Evolutionary conservation across 1,140 invertebrate genomes (phyloP).

Genomic region (Adelges cooleyi): DNA sequence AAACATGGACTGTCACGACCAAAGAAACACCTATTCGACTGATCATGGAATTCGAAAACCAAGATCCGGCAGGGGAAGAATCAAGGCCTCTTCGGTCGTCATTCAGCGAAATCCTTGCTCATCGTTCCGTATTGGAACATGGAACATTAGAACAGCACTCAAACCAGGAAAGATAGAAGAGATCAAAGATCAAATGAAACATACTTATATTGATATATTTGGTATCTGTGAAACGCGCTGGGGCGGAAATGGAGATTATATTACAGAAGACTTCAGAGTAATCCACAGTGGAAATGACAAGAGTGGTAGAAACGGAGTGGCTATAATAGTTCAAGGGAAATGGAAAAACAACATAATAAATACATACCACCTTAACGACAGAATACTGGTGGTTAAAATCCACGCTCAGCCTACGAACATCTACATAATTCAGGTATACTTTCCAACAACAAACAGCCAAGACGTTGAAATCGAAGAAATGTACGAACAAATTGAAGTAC

Average conservation of each 20-base stretch:
- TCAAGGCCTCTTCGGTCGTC: neutral
- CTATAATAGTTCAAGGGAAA: conserved; percentile 24
- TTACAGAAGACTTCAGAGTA: conserved; percentile 5
- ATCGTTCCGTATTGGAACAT: neutral
- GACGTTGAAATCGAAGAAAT: conserved; percentile 34
- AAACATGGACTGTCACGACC: neutral
- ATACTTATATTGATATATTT: conserved; percentile 29
- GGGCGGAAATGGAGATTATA: conserved; percentile 11
- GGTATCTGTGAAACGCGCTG: conserved; percentile 30
- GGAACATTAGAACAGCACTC: neutral
- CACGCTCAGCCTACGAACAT: conserved; percentile 30
- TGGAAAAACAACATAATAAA: conserved; percentile 1
- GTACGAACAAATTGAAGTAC: conserved; percentile 30
- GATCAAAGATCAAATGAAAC: conserved; percentile 13
- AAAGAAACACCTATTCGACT: neutral
- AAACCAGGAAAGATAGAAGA: neutral
- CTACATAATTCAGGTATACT: conserved; percentile 37
- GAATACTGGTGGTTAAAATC: conserved; percentile 30
- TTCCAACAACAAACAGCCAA: conserved; percentile 33
- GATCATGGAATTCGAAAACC: neutral
- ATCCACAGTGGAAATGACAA: neutral
- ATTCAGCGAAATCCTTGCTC: neutral
- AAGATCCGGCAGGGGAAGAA: neutral
- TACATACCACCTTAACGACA: conserved; percentile 20
- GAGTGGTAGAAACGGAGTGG: conserved; percentile 30